Evolutionary conservation across 1,140 invertebrate species (phyloP).

Genomic region (Octopus sinensis): DNA sequence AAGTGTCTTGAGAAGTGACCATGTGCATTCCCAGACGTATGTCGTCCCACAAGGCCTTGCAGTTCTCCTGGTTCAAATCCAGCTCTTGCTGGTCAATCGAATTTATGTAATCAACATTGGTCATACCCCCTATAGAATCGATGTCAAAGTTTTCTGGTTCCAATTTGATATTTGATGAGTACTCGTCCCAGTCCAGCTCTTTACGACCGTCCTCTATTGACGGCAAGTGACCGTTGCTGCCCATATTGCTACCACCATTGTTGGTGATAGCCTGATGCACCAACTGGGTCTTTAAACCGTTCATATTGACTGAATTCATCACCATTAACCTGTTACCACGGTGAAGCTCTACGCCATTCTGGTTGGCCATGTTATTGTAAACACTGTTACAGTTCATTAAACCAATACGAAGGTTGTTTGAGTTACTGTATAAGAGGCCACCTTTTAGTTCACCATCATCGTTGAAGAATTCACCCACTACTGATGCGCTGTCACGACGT

Average conservation of each 20-base stretch:
- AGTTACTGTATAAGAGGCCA: constrained; percentile 27
- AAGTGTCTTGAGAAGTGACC: constrained; percentile 27
- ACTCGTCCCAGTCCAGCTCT: constrained; percentile 36
- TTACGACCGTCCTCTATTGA: constrained; percentile 58
- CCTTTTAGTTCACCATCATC: constrained; percentile 25
- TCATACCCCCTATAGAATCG: constrained; percentile 28
- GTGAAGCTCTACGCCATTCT: neutral
- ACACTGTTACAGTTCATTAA: constrained; percentile 13
- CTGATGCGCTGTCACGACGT: constrained; percentile 64
- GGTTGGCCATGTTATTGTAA: constrained; percentile 18
- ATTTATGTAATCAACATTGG: constrained; percentile 27
- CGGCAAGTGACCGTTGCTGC: constrained; percentile 23
- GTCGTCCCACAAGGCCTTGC: constrained; percentile 49
- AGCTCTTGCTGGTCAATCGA: neutral
- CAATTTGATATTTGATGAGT: constrained; percentile 23
- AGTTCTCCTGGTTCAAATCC: constrained; percentile 15
- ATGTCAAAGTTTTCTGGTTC: constrained; percentile 37
- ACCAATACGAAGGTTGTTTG: constrained; percentile 27
- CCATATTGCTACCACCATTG: constrained; percentile 19
- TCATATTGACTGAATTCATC: constrained; percentile 22
- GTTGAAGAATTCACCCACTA: constrained; percentile 72
- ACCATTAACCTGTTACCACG: neutral
- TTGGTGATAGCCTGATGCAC: constrained; percentile 18
- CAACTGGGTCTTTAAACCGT: constrained; percentile 24
- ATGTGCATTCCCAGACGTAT: constrained; percentile 48